Percentiles rank a stretch among this genome's conserved stretches.
phyloP scores from a whole-genome alignment of 2,113 vertebrate genomes.

The Engystomops pustulosus region DNA sequence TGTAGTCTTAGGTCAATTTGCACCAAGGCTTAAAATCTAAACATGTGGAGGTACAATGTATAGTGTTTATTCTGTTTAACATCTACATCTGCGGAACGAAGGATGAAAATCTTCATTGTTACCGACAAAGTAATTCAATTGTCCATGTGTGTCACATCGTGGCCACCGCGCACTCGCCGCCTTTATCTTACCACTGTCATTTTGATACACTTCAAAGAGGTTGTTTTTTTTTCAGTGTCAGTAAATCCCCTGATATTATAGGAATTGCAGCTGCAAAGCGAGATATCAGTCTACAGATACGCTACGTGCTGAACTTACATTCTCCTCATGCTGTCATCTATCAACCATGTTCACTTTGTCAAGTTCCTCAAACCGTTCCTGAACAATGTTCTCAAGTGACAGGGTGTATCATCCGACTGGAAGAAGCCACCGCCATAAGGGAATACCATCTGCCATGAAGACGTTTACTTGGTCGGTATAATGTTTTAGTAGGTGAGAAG shows the following conservation, averaged over 20 bases:
- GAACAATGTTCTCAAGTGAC: too few relatives aligned
- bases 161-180: too few relatives aligned
- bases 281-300: neutral
- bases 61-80: neutral
- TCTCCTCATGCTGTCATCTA: neutral
- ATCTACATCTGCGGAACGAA: neutral
- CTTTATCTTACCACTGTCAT: neutral
- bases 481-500: too few relatives aligned
- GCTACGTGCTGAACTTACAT: neutral
- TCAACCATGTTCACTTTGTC: neutral
- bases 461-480: too few relatives aligned
- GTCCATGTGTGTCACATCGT: neutral
- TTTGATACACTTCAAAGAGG: neutral
- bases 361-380: too few relatives aligned
- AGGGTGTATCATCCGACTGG: too few relatives aligned
- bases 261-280: neutral
- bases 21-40: slow-evolving; percentile 25
- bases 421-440: too few relatives aligned
- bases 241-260: neutral
- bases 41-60: neutral
- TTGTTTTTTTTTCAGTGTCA: neutral
- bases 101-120: neutral
- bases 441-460: too few relatives aligned
- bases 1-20: slow-evolving; percentile 25
- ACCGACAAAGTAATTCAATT: neutral